phyloP scores from a whole-genome alignment of 2,797 vertebrate species.

The Heteromormyrus szaboi region DNA sequence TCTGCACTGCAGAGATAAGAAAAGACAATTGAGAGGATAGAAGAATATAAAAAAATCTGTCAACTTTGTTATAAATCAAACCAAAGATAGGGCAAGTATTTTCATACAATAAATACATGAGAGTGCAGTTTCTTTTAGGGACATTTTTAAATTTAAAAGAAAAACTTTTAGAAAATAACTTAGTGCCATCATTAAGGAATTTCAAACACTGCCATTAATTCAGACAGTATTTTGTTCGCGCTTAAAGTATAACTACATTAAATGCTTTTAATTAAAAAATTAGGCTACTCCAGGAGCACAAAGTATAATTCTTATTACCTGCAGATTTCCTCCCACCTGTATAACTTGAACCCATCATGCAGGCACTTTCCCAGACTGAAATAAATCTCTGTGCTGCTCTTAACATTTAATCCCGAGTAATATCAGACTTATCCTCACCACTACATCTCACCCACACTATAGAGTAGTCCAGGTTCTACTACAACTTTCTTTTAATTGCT shows the following conservation, averaged over 20 bases:
- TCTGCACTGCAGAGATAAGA: conserved; percentile 17
- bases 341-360: neutral
- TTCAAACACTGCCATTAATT: neutral
- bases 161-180: neutral
- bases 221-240: neutral
- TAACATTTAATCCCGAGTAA: neutral
- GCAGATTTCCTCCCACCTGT: neutral
- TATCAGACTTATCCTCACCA: neutral
- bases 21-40: conserved; percentile 14
- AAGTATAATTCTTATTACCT: neutral
- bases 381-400: neutral
- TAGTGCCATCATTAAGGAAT: neutral
- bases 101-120: neutral
- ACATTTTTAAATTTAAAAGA: conserved; percentile 4
- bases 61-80: conserved; percentile 15
- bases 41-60: conserved; percentile 16
- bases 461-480: neutral
- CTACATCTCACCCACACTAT: neutral
- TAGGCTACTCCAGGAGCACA: neutral
- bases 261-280: neutral
- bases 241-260: neutral
- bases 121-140: neutral
- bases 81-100: neutral
- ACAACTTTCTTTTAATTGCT: neutral
- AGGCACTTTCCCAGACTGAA: neutral